Evolutionary conservation across 2,113 vertebrate genomes (phyloP), one percentile per base, ranked within the genome.

Genomic region (Ramphastos sulfuratus): DNA sequence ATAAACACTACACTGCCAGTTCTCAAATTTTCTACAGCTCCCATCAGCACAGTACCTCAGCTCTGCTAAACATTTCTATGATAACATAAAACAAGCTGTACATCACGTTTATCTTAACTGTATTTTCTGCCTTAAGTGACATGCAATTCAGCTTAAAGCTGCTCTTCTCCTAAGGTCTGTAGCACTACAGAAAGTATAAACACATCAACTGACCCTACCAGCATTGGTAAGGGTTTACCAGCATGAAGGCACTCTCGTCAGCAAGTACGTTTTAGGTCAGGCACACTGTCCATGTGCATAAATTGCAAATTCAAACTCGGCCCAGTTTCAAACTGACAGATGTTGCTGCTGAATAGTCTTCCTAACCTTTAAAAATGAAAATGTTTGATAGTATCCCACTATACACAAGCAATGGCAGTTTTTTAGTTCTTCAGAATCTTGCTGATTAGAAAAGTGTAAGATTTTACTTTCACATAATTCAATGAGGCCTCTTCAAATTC

Each of bases 51-150:
- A 58, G 69, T 82, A 93, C 60, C 69, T 81, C 87, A 72, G 85
- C 75, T 91, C 65, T 90, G 65, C n/a, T 92, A 77, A 92, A 75
- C 59, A 30, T n/a, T 75, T 91, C 70, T 35, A 71, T 8, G 65
- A 90, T 87, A 88, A 89, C 87, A 77, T 48, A 46, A 66, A 88
- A 93, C 30, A 82, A 90, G 75, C 65, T 91, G 79, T 65, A 33
- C 76, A 90, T 82, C 39, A 42, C 6, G 50, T 63, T 90, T 90
- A 82, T 84, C 74, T 84, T 66, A 86, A 72, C 33, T 66, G 19
- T 86, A 90, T 84, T 95, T 95, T 84, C 85, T 89, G 55, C 61
- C 39, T 82, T 85, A 82, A 78, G 20, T 58, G 66, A 94, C 50
- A 82, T 39, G 66, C 31, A 78, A 77, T 93, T 94, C 85, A 71